A percentile compares a stretch with the other conserved stretches of the same genome.
Evolutionary conservation across 2,797 vertebrate species (phyloP).

Genomic region (Phrynocephalus vlangalii): DNA sequence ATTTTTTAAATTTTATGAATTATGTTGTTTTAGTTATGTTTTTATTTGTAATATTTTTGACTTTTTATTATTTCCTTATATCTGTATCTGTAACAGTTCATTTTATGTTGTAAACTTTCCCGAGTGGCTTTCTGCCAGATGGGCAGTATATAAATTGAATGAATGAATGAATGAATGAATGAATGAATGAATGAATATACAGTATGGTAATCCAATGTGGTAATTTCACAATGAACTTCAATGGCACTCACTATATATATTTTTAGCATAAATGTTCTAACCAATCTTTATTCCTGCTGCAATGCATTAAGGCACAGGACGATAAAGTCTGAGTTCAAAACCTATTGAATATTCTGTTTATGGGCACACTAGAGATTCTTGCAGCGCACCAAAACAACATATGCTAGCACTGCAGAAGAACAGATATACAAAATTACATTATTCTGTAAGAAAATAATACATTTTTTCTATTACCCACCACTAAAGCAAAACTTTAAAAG

Average conservation of each 20-base stretch:
- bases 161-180: too few species aligned
- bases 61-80: too few species aligned
- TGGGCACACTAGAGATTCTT: too few species aligned
- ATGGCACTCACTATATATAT: background rate
- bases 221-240: conserved; percentile 29
- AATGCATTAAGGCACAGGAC: background rate
- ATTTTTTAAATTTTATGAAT: too few species aligned
- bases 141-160: too few species aligned
- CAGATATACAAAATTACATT: background rate
- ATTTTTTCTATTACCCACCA: conserved; percentile 27
- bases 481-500: conserved; percentile 31
- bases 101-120: too few species aligned
- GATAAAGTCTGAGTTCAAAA: background rate
- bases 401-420: background rate
- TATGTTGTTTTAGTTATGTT: too few species aligned
- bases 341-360: background rate
- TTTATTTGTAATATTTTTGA: too few species aligned
- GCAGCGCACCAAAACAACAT: too few species aligned
- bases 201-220: background rate
- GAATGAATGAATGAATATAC: background rate
- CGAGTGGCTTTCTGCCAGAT: too few species aligned
- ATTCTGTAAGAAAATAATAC: conserved; percentile 41
- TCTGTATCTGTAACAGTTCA: too few species aligned
- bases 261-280: background rate
- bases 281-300: background rate